A percentile compares a stretch with the other conserved stretches of the same genome.
Conservation (phyloP, 2,113 vertebrate genomes). For the Trogon surrucura region DNA sequence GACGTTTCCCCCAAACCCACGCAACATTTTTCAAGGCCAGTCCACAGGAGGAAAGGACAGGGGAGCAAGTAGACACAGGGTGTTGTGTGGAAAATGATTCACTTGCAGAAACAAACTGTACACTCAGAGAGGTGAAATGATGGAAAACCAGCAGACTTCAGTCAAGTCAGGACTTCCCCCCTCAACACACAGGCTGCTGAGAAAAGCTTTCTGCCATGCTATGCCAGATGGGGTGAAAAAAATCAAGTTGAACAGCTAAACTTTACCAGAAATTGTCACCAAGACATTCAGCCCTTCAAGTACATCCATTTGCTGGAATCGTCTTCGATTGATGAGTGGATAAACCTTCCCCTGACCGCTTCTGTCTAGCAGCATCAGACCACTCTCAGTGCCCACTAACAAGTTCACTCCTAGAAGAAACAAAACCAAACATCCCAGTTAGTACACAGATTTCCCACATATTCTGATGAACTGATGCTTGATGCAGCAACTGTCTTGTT, state of each 20-base stretch:
- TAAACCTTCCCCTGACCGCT: slow-evolving; percentile 99
- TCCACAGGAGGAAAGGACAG: not conserved
- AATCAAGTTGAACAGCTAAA: not conserved
- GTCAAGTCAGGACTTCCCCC: not conserved
- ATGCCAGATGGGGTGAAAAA: not conserved
- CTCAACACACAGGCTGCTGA: not conserved
- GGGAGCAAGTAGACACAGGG: not conserved
- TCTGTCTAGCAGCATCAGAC: slow-evolving; percentile 96
- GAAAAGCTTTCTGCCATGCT: not conserved
- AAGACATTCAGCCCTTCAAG: slow-evolving; percentile 97
- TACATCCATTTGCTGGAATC: slow-evolving; percentile 99
- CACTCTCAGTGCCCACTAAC: slow-evolving; percentile 96
- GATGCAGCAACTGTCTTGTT: not conserved
- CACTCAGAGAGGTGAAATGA: slow-evolving; percentile 3
- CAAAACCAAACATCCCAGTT: slow-evolving; percentile 15
- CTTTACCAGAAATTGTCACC: slow-evolving; percentile 96
- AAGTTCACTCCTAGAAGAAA: slow-evolving; percentile 89
- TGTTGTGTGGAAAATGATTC: not conserved
- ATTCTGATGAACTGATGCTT: not conserved
- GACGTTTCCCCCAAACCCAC: not conserved
- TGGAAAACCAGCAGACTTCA: slow-evolving; percentile 28
- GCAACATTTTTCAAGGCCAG: not conserved
- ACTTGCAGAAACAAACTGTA: slow-evolving; percentile 9
- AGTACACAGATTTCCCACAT: not conserved
- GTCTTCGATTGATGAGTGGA: slow-evolving; percentile 92